phyloP scores from a whole-genome alignment of 53 echinoderm and acorn worm genomes.

The Holothuria scabra region DNA sequence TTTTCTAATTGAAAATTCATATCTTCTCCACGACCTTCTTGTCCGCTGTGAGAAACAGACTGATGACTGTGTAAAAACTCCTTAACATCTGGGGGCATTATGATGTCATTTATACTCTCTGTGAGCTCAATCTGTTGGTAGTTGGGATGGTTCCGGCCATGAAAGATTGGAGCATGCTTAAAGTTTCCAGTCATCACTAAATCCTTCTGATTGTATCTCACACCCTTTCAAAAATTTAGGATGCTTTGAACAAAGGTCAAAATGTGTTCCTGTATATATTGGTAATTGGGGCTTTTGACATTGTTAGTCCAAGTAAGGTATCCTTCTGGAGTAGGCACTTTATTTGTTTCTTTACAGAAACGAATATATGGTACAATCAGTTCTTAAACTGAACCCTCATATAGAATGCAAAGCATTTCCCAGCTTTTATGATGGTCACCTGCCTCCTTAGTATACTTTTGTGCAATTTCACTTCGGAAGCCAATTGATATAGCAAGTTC shows the following conservation, averaged over 20 bases:
- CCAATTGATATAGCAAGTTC: too few relatives aligned
- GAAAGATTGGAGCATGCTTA: conserved; percentile 34
- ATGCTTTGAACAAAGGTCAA: conserved; percentile 57
- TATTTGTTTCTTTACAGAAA: background rate
- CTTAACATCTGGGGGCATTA: background rate
- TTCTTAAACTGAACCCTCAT: conserved; percentile 57
- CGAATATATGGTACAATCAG: conserved; percentile 61
- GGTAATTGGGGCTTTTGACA: conserved; percentile 49
- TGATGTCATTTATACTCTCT: background rate
- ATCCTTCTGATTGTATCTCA: conserved; percentile 38
- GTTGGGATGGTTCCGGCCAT: background rate
- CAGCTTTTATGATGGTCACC: conserved; percentile 63
- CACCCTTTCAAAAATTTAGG: conserved; percentile 55
- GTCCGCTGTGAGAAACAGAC: conserved; percentile 7
- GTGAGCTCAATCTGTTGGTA: conserved; percentile 16
- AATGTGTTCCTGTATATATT: conserved; percentile 65
- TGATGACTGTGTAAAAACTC: background rate
- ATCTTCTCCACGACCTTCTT: background rate
- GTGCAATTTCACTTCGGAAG: conserved; percentile 35
- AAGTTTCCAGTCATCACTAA: conserved; percentile 37
- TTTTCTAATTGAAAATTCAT: conserved; percentile 20
- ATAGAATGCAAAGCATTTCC: conserved; percentile 61
- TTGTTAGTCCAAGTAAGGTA: conserved; percentile 51
- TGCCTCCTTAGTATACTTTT: conserved; percentile 61
- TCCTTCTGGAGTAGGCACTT: conserved; percentile 45